phyloP scores from a whole-genome alignment of 2,888 invertebrate species.

The Teleiodes luculella region DNA sequence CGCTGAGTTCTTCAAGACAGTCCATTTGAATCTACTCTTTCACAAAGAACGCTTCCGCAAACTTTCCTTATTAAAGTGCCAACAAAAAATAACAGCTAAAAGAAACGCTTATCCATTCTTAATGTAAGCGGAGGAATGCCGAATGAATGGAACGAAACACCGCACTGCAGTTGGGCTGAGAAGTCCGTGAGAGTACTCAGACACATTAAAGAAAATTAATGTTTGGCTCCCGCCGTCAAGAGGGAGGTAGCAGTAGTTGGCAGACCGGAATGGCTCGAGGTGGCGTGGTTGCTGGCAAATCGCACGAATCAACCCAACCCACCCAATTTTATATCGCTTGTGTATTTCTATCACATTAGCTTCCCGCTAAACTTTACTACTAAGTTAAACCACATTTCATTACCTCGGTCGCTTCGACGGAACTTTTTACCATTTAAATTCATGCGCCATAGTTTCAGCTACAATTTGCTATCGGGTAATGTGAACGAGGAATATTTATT shows the following conservation, averaged over 20 bases:
- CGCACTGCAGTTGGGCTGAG: conserved; percentile 68
- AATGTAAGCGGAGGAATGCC: conserved; percentile 64
- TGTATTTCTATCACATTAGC: conserved; percentile 58
- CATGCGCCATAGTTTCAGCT: conserved; percentile 21
- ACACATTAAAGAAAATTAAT: conserved; percentile 79
- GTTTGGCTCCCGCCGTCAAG: conserved; percentile 74
- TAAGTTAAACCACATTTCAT: conserved; percentile 60
- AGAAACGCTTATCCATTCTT: conserved; percentile 65
- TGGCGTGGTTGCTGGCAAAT: conserved; percentile 55
- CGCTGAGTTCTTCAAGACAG: neutral
- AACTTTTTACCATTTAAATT: conserved; percentile 38
- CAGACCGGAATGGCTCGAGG: conserved; percentile 43
- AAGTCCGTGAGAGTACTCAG: conserved; percentile 73
- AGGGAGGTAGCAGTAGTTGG: conserved; percentile 56
- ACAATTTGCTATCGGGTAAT: conserved; percentile 12
- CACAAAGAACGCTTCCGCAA: conserved; percentile 47
- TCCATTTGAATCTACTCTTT: conserved; percentile 24
- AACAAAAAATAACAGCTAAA: conserved; percentile 57
- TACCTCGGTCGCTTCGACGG: conserved; percentile 37
- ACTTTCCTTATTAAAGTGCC: conserved; percentile 67
- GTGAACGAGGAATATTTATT: conserved; percentile 4
- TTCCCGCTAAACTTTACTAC: conserved; percentile 48
- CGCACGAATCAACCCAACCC: conserved; percentile 55
- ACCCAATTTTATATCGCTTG: conserved; percentile 64
- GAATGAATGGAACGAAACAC: conserved; percentile 74